phyloP scores from a whole-genome alignment of 1,140 invertebrate species.

The Drosophila azteca region DNA sequence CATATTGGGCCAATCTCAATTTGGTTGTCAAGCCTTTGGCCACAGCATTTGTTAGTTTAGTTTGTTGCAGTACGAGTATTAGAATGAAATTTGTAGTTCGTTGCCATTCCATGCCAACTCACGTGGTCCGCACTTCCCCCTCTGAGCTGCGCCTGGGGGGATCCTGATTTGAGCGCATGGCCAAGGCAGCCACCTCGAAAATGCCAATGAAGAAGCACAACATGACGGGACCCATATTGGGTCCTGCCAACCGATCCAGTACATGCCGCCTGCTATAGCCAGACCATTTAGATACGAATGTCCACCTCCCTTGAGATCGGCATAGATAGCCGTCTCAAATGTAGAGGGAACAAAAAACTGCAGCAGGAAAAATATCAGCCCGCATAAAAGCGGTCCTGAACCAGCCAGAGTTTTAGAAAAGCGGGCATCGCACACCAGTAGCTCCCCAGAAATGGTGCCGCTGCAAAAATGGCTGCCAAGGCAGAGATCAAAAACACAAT shows the following conservation, averaged over 20 bases:
- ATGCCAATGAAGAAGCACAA: constrained; percentile 87
- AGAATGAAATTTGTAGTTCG: constrained; percentile 55
- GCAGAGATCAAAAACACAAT: constrained; percentile 97
- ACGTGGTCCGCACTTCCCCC: constrained; percentile 78
- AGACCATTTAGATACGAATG: constrained; percentile 99
- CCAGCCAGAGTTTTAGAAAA: constrained; percentile 96
- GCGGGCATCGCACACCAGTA: constrained; percentile 98
- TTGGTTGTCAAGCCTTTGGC: constrained; percentile 51
- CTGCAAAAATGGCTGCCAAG: constrained; percentile 95
- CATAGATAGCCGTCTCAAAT: constrained; percentile 97
- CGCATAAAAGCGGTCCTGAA: constrained; percentile 90
- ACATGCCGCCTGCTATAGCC: constrained; percentile 98
- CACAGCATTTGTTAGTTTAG: constrained; percentile 42
- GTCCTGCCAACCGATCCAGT: constrained; percentile 97
- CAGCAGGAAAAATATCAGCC: constrained; percentile 91
- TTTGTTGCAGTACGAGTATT: constrained; percentile 50
- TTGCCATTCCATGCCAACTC: constrained; percentile 51
- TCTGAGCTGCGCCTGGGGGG: constrained; percentile 73
- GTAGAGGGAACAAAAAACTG: constrained; percentile 95
- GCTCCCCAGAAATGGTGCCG: constrained; percentile 96
- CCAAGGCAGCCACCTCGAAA: constrained; percentile 78
- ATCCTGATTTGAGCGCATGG: constrained; percentile 74
- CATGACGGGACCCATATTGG: constrained; percentile 97
- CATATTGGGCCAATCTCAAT: constrained; percentile 30
- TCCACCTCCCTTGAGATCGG: constrained; percentile 97